Evolutionary conservation across 2,113 vertebrate genomes (phyloP).

Genomic region (Nothoprocta perdicaria): DNA sequence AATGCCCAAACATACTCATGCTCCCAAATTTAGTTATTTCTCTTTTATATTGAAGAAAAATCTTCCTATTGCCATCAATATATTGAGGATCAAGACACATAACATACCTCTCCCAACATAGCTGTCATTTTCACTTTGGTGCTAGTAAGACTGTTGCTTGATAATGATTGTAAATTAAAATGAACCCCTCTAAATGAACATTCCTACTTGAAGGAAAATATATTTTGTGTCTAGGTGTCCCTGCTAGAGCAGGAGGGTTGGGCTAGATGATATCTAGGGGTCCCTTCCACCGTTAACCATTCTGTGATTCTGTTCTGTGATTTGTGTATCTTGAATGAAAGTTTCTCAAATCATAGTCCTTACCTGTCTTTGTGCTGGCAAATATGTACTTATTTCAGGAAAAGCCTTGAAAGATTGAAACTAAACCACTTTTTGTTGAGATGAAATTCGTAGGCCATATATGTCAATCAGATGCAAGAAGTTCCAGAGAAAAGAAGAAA

Average conservation of each 20-base stretch:
- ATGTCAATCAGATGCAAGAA: neutral
- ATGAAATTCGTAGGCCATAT: fast-evolving
- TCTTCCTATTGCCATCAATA: fast-evolving
- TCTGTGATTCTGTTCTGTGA: neutral
- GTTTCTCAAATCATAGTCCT: neutral
- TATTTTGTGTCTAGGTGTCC: neutral
- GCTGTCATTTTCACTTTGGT: neutral
- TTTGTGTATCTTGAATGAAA: neutral
- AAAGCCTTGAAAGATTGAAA: neutral
- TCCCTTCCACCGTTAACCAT: too few relatives aligned
- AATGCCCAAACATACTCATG: neutral
- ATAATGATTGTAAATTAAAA: neutral
- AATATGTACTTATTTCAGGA: neutral
- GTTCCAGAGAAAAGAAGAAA: neutral
- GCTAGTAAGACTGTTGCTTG: neutral
- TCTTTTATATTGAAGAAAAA: neutral
- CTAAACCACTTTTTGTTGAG: neutral
- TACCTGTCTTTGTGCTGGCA: neutral
- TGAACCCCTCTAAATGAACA: fast-evolving
- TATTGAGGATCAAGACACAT: neutral
- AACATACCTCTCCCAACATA: neutral
- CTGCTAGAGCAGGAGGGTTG: too few relatives aligned
- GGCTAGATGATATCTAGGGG: too few relatives aligned
- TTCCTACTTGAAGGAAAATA: neutral
- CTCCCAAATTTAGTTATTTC: neutral